These are phyloP conservation scores for Alosa alosa DNA, from an alignment of 2,113 vertebrate genomes.

Conservation along the genomic window DNA sequence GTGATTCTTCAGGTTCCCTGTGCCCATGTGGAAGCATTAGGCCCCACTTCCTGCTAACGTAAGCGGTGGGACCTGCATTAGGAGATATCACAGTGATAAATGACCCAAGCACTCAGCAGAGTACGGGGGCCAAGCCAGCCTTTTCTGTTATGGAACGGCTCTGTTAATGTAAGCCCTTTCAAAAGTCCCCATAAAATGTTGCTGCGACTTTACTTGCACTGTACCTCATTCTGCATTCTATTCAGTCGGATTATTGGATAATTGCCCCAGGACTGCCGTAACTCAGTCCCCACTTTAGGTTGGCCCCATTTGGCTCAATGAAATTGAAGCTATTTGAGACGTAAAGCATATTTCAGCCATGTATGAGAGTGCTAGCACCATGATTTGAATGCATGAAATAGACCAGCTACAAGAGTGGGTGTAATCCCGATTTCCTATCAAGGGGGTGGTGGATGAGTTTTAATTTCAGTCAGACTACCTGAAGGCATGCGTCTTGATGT, in stretches of 20 bases:
- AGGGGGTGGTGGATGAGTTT: background rate
- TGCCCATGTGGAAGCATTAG: background rate
- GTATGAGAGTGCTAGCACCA: background rate
- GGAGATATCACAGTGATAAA: constrained; percentile 6
- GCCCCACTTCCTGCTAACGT: constrained; percentile 31
- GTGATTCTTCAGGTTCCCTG: background rate
- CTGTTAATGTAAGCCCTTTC: constrained; percentile 5
- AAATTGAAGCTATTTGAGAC: background rate
- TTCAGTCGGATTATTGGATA: background rate
- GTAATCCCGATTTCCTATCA: background rate
- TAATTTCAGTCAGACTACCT: background rate
- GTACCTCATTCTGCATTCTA: constrained; percentile 11
- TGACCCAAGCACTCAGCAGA: background rate
- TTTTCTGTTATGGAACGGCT: background rate
- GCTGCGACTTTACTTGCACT: background rate
- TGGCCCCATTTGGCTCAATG: background rate
- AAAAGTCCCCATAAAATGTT: background rate
- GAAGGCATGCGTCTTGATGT: background rate
- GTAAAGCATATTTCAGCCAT: background rate
- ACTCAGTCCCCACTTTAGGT: constrained; percentile 2
- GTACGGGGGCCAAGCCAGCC: background rate
- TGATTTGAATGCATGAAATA: background rate
- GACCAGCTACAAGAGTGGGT: background rate
- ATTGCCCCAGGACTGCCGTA: background rate
- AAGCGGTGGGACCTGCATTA: constrained; percentile 19